phyloP scores from a whole-genome alignment of 2,888 invertebrate genomes.

The Ormyrus pomaceus region DNA sequence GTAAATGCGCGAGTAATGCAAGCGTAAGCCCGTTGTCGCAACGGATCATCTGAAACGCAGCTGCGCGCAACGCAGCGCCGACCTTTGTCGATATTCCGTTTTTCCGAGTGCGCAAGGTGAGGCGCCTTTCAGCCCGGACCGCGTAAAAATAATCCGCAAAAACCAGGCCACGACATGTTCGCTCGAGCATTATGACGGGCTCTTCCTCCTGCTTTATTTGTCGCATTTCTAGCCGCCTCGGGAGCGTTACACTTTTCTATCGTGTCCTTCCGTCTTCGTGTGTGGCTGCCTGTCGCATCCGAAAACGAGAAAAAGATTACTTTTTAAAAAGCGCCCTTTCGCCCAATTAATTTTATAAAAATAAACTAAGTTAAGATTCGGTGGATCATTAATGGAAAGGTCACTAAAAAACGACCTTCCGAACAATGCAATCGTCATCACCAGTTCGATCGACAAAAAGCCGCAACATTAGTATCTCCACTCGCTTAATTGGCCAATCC shows the following conservation, averaged over 20 bases:
- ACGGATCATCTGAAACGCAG: conserved; percentile 64
- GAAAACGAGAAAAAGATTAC: too few relatives aligned
- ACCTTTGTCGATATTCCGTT: background rate
- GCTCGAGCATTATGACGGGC: conserved; percentile 36
- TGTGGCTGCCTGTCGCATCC: too few relatives aligned
- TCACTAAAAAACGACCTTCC: too few relatives aligned
- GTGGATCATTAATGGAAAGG: too few relatives aligned
- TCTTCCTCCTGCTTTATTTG: conserved; percentile 47
- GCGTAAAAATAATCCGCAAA: conserved; percentile 51
- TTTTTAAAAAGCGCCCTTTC: too few relatives aligned
- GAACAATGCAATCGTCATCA: too few relatives aligned
- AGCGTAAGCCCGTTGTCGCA: conserved; percentile 63
- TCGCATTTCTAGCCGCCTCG: background rate
- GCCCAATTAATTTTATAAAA: too few relatives aligned
- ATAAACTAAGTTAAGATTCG: too few relatives aligned
- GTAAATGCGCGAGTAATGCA: conserved; percentile 57
- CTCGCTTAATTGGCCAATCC: conserved; percentile 35
- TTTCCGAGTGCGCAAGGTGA: background rate
- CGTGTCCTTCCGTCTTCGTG: too few relatives aligned
- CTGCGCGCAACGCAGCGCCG: background rate
- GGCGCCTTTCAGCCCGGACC: conserved; percentile 9
- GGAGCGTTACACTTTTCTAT: too few relatives aligned
- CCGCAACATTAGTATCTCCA: background rate
- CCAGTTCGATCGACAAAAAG: background rate
- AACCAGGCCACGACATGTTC: conserved; percentile 46